Evolutionary conservation across 2,113 vertebrate genomes (phyloP).

Genomic region (Notarius lentiginosus): DNA sequence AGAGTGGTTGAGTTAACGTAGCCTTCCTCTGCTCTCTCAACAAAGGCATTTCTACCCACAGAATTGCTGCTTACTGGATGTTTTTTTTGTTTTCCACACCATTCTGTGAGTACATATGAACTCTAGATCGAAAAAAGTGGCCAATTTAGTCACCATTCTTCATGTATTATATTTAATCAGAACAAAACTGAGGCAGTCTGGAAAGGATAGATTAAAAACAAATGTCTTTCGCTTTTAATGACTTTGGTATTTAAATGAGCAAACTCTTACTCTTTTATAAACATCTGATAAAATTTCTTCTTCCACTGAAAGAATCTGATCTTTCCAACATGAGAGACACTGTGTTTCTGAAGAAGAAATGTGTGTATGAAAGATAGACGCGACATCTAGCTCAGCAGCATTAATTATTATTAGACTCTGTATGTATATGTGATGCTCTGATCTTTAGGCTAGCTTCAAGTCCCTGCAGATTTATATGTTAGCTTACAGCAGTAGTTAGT

Average conservation of each 20-base stretch:
- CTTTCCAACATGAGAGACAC: not conserved
- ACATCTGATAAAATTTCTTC: not conserved
- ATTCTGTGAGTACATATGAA: not conserved
- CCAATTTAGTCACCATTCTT: not conserved
- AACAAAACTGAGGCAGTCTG: not conserved
- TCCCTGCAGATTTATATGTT: slow-evolving; percentile 29
- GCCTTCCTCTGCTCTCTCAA: not conserved
- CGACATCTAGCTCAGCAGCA: slow-evolving; percentile 10
- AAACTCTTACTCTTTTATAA: not conserved
- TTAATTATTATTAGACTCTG: slow-evolving; percentile 57
- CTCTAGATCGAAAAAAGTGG: not conserved
- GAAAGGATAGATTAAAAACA: not conserved
- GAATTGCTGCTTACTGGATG: not conserved
- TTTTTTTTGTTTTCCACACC: not conserved
- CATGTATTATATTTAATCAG: not conserved
- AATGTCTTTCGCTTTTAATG: not conserved
- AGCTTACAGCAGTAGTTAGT: slow-evolving; percentile 19
- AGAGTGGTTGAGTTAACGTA: not conserved
- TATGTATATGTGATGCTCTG: slow-evolving; percentile 10
- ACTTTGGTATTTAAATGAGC: not conserved
- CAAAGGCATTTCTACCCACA: not conserved
- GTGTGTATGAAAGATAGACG: not conserved
- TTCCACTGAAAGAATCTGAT: not conserved
- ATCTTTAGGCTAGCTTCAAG: not conserved
- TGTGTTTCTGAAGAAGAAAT: not conserved